Evolutionary conservation across 2,113 vertebrate species (phyloP).

Genomic region (Coptodon bakossiorum): DNA sequence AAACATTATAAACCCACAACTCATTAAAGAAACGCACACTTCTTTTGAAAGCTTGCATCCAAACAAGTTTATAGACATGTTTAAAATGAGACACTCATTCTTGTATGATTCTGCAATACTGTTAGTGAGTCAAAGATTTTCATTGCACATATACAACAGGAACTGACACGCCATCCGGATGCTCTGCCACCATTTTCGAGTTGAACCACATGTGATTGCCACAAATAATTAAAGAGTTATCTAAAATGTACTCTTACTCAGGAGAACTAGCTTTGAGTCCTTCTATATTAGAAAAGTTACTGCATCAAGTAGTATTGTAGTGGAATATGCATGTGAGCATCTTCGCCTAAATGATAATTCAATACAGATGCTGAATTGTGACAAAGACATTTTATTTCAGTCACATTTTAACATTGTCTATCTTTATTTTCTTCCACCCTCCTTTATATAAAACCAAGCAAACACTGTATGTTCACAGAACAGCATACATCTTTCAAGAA

Average conservation of each 20-base stretch:
- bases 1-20: background rate
- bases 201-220: background rate
- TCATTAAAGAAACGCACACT: background rate
- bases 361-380: background rate
- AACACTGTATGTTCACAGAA: background rate
- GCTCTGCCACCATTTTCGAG: background rate
- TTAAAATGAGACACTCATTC: background rate
- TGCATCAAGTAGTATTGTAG: background rate
- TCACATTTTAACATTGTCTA: background rate
- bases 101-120: background rate
- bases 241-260: background rate
- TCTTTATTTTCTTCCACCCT: background rate
- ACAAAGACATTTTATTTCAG: background rate
- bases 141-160: background rate
- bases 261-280: background rate
- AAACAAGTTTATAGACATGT: background rate
- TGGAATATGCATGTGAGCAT: background rate
- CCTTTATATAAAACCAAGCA: background rate
- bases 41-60: background rate
- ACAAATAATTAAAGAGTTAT: background rate
- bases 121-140: background rate
- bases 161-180: background rate
- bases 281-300: background rate
- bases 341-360: background rate
- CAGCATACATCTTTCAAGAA: conserved; percentile 3